phyloP scores from a whole-genome alignment of 2,113 vertebrate species.

The Tachuris rubrigastra region DNA sequence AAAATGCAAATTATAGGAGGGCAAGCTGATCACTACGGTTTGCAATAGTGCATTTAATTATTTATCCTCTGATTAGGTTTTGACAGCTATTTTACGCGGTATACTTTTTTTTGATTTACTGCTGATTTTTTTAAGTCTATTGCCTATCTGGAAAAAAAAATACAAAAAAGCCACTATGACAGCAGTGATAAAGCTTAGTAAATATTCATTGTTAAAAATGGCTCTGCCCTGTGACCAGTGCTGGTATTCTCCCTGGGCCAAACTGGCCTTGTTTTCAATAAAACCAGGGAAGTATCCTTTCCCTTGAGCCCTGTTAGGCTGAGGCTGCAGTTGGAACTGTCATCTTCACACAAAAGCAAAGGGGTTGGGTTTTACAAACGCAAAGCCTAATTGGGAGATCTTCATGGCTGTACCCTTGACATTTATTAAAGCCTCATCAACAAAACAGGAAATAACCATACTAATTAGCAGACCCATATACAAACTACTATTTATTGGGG shows the following conservation, averaged over 20 bases:
- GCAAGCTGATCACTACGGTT: neutral
- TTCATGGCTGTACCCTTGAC: slow-evolving; percentile 75
- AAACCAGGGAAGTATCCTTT: slow-evolving; percentile 67
- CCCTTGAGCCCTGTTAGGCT: slow-evolving; percentile 81
- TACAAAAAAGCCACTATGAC: neutral
- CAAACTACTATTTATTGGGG: slow-evolving; percentile 45
- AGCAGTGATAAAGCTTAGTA: slow-evolving; percentile 42
- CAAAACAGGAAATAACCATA: slow-evolving; percentile 74
- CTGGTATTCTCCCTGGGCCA: slow-evolving; percentile 70
- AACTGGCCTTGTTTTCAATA: slow-evolving; percentile 69
- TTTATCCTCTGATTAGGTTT: slow-evolving; percentile 17
- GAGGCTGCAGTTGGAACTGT: slow-evolving; percentile 76
- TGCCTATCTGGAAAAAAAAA: neutral
- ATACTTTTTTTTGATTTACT: neutral
- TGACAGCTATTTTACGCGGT: neutral
- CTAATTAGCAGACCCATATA: slow-evolving; percentile 74
- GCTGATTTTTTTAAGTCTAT: neutral
- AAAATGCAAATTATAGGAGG: neutral
- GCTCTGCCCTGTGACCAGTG: slow-evolving; percentile 63
- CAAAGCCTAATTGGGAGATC: slow-evolving; percentile 80
- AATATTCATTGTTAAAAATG: slow-evolving; percentile 65
- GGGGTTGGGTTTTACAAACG: slow-evolving; percentile 71
- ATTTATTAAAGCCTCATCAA: slow-evolving; percentile 82
- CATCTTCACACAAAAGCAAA: slow-evolving; percentile 74
- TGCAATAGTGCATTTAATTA: neutral